phyloP scores from a whole-genome alignment of 1,140 invertebrate species.

The Scaptomyza pallida region DNA sequence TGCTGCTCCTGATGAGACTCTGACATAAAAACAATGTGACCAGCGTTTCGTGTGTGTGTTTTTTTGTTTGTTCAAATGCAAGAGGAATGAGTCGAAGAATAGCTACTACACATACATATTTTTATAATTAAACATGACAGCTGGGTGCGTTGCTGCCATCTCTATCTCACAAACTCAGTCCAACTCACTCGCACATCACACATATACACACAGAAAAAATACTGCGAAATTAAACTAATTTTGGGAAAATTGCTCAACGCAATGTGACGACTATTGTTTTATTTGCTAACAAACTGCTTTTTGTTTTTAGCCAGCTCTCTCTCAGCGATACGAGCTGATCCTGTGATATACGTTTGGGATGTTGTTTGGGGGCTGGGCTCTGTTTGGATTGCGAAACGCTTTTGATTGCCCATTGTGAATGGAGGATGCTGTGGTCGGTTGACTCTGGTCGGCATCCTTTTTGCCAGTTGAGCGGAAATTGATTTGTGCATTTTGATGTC shows the following conservation, averaged over 20 bases:
- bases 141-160: conserved; percentile 10
- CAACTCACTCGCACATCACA: conserved; percentile 28
- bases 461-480: conserved; percentile 54
- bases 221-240: conserved; percentile 74
- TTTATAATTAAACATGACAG: conserved; percentile 61
- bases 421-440: conserved; percentile 2
- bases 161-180: conserved; percentile 20
- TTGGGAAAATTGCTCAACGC: conserved; percentile 57
- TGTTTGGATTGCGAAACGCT: conserved; percentile 7
- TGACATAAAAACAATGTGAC: conserved; percentile 77
- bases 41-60: conserved; percentile 30
- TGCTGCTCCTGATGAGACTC: conserved; percentile 65
- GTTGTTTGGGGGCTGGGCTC: background rate
- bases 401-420: conserved; percentile 51
- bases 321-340: conserved; percentile 2
- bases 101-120: conserved; percentile 25
- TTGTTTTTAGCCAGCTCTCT: conserved; percentile 18
- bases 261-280: conserved; percentile 47
- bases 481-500: conserved; percentile 62
- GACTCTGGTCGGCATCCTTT: conserved; percentile 10
- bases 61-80: conserved; percentile 26
- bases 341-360: background rate
- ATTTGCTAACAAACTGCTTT: conserved; percentile 55
- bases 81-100: background rate
- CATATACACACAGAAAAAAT: conserved; percentile 1